These are phyloP conservation scores for Menura novaehollandiae DNA, from an alignment of 2,113 vertebrate species.

Conservation along the genomic window DNA sequence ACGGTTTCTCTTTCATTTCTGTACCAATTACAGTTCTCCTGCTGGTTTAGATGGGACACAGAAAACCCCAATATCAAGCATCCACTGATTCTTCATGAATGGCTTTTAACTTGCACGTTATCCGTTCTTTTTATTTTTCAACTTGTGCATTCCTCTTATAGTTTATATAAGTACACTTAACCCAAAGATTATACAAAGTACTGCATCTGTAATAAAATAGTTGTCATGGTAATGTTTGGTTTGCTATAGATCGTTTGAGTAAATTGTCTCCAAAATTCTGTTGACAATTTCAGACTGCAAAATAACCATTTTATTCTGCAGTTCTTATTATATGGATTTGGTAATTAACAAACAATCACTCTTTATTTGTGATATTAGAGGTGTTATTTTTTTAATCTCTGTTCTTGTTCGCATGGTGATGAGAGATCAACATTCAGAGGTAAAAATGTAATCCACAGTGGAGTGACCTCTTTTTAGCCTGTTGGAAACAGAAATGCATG, in stretches of 20 bases:
- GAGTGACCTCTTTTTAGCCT: neutral
- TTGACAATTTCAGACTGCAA: conserved; percentile 8
- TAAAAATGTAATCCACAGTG: neutral
- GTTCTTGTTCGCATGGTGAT: neutral
- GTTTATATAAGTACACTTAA: neutral
- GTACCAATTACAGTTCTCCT: neutral
- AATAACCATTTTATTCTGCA: neutral
- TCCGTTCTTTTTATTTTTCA: neutral
- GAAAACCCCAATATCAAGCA: neutral
- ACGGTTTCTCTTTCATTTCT: neutral
- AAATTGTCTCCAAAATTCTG: conserved; percentile 52
- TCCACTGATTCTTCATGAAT: neutral
- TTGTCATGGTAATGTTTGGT: conserved; percentile 53
- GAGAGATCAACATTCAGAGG: neutral
- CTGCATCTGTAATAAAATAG: neutral
- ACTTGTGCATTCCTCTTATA: neutral
- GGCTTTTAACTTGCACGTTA: neutral
- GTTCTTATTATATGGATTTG: neutral
- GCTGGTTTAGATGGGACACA: neutral
- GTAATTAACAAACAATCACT: neutral
- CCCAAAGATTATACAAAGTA: neutral
- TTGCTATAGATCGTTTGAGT: conserved; percentile 56
- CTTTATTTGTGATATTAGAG: neutral
- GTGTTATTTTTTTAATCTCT: neutral
- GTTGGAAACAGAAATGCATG: neutral